Conservation (phyloP, 1,140 invertebrate species). For the Atta colombica region DNA sequence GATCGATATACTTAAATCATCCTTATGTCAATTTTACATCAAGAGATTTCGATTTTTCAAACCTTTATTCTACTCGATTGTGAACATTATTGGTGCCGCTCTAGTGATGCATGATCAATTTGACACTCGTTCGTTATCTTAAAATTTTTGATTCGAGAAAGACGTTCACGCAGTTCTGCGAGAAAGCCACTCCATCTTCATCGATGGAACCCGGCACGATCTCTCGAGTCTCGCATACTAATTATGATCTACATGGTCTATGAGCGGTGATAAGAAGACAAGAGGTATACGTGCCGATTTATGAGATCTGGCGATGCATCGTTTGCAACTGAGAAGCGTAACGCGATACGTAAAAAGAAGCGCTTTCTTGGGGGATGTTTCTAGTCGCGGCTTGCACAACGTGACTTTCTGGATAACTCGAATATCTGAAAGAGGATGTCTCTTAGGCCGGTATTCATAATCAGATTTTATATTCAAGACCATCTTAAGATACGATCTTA, state of each 20-base stretch:
- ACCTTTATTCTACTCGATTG: neutral
- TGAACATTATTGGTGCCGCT: neutral
- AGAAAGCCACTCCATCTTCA: constrained; percentile 4
- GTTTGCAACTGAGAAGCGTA: constrained; percentile 11
- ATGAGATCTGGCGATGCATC: constrained; percentile 9
- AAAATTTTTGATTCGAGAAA: constrained; percentile 15
- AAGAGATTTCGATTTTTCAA: neutral
- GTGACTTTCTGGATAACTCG: neutral
- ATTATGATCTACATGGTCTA: constrained; percentile 39
- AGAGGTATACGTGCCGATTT: neutral
- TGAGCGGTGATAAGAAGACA: neutral
- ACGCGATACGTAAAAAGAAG: constrained; percentile 50
- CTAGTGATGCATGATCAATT: neutral
- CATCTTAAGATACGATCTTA: no score
- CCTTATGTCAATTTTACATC: neutral
- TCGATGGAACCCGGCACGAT: neutral
- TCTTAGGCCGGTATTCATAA: neutral
- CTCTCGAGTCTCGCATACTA: constrained; percentile 26
- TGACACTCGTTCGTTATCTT: neutral
- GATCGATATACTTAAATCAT: constrained; percentile 1
- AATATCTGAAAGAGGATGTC: neutral
- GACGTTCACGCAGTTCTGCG: neutral
- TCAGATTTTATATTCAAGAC: no score
- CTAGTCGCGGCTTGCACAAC: neutral
- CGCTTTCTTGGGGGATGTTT: neutral